These are phyloP conservation scores for Otolemur garnettii DNA, from an alignment of 2,113 vertebrate species.

Conservation along the genomic window DNA sequence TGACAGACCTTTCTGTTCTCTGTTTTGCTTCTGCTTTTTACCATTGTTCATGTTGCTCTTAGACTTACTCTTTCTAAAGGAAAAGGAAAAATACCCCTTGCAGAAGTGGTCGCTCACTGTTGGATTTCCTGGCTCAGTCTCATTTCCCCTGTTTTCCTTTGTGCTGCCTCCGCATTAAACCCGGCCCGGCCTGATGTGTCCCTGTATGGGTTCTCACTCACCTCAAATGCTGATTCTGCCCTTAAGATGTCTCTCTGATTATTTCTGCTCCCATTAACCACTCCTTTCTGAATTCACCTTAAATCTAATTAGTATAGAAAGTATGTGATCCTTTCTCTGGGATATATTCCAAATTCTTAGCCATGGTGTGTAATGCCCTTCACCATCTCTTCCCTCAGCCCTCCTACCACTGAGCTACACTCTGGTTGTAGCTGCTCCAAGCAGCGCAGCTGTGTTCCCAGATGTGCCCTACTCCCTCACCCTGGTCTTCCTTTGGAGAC, in stretches of 20 bases:
- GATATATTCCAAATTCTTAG: background rate
- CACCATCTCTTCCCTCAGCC: background rate
- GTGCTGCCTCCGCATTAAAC: background rate
- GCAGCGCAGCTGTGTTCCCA: background rate
- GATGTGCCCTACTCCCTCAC: accelerated
- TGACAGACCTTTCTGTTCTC: background rate
- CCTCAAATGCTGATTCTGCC: background rate
- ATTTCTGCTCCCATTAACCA: background rate
- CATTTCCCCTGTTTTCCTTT: background rate
- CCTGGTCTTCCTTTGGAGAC: background rate
- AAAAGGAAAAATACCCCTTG: background rate
- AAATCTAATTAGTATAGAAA: accelerated
- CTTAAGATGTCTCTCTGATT: background rate
- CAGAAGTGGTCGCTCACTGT: background rate
- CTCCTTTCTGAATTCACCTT: background rate
- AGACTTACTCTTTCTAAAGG: background rate
- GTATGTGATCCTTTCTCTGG: no score
- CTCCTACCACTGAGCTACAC: background rate
- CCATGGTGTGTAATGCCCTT: accelerated
- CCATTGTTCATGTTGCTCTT: background rate
- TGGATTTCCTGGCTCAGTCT: background rate
- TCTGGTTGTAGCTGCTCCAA: accelerated
- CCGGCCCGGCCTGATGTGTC: background rate
- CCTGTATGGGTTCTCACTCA: background rate
- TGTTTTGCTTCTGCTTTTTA: background rate